A percentile compares a stretch with the other conserved stretches of the same genome.
Evolutionary conservation across 2,113 vertebrate genomes (phyloP).

Genomic region (Anoura caudifer): DNA sequence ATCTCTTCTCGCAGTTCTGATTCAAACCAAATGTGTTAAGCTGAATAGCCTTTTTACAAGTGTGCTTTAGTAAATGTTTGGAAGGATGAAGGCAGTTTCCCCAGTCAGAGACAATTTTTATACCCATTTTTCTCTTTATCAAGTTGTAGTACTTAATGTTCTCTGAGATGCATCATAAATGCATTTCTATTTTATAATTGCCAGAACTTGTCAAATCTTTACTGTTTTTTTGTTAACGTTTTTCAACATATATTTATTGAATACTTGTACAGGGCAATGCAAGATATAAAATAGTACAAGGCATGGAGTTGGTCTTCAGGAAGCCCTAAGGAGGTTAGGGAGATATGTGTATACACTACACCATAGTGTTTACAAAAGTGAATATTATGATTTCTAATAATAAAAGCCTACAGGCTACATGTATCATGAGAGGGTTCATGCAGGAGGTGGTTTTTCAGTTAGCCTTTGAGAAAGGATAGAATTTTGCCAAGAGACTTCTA

Average conservation of each 20-base stretch:
- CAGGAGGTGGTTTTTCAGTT: neutral
- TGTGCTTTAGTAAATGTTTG: slow-evolving; percentile 15
- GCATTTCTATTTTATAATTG: neutral
- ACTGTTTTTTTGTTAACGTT: neutral
- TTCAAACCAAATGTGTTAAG: neutral
- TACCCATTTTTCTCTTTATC: neutral
- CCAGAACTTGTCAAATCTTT: neutral
- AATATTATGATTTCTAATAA: neutral
- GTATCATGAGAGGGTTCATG: neutral
- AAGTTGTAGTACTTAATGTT: neutral
- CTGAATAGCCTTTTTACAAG: neutral
- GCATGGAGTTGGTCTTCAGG: neutral
- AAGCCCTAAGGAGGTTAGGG: neutral
- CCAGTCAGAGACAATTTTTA: neutral
- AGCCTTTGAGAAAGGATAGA: neutral
- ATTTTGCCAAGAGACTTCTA: neutral
- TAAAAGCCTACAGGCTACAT: neutral
- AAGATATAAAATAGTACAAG: neutral
- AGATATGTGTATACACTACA: neutral
- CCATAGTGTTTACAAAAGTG: neutral
- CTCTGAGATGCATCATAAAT: neutral
- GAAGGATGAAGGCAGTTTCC: neutral
- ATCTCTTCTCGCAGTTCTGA: neutral
- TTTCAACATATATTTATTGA: neutral
- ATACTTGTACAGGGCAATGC: neutral